These are phyloP conservation scores for Aurelia sp. DNA, from an alignment of 30 jellyfish, hydroid and myxozoan species.

Conservation along the genomic window DNA sequence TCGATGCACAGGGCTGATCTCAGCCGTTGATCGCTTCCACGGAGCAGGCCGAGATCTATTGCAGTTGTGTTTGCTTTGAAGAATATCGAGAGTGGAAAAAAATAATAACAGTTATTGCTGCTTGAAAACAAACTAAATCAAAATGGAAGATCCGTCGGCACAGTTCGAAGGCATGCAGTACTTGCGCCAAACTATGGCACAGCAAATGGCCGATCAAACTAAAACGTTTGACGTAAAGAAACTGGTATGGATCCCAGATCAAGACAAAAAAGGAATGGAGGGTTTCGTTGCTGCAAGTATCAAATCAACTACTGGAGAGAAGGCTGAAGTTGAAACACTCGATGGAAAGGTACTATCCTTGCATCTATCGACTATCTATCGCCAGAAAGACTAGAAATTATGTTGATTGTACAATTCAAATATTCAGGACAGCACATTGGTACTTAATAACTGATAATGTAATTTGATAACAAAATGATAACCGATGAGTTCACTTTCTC, in stretches of 20 bases:
- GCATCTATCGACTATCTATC: too few species aligned
- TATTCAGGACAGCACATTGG: too few species aligned
- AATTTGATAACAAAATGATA: too few species aligned
- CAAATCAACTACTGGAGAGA: conserved; percentile 83
- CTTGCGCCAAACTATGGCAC: conserved; percentile 89
- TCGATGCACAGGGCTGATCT: conserved; percentile 76
- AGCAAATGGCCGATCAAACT: conserved; percentile 91
- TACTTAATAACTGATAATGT: too few species aligned
- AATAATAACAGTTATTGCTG: too few species aligned
- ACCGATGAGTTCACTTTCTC: too few species aligned
- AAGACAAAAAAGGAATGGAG: conserved; percentile 75
- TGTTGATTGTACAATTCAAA: too few species aligned
- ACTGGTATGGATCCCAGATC: conserved; percentile 97
- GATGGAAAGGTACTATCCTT: conserved; percentile 86
- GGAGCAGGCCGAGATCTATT: conserved; percentile 68
- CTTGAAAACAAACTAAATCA: background rate
- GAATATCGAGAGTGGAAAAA: too few species aligned
- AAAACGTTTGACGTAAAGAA: conserved; percentile 95
- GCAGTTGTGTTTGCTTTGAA: conserved; percentile 14
- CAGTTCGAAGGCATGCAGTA: conserved; percentile 81
- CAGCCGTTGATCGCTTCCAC: conserved; percentile 65
- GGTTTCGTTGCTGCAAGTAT: conserved; percentile 88
- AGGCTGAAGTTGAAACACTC: conserved; percentile 83
- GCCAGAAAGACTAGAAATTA: too few species aligned
- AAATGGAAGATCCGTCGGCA: conserved; percentile 5